phyloP scores from a whole-genome alignment of 2,113 vertebrate species.

The Glaucomys volans region DNA sequence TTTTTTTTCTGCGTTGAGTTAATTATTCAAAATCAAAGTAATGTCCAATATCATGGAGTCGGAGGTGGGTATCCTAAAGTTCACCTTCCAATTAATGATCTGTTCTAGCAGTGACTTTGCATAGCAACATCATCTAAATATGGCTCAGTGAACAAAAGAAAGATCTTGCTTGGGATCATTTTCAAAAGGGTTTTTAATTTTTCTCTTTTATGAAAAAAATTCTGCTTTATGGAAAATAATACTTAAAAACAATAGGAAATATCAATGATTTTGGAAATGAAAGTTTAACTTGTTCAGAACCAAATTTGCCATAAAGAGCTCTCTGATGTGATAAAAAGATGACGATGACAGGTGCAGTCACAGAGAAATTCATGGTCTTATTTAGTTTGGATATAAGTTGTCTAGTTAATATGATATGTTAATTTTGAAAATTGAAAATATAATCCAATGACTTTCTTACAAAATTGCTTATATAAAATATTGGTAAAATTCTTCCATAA shows the following conservation, averaged over 20 bases:
- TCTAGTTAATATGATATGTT: neutral
- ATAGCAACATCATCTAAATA: neutral
- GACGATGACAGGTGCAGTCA: neutral
- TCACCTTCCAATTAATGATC: neutral
- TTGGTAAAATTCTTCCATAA: slow-evolving; percentile 18
- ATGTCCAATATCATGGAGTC: neutral
- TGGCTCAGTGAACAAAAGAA: neutral
- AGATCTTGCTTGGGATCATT: neutral
- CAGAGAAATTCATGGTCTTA: neutral
- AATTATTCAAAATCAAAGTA: slow-evolving; percentile 47
- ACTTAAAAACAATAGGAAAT: slow-evolving; percentile 10
- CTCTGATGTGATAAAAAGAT: neutral
- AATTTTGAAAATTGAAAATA: neutral
- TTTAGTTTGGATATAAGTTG: neutral
- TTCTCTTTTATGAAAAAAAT: neutral
- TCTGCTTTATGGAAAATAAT: neutral
- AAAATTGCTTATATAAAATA: neutral
- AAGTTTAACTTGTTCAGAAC: slow-evolving; percentile 38
- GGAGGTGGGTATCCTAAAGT: neutral
- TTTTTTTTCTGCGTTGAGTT: neutral
- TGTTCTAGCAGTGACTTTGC: neutral
- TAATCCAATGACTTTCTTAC: slow-evolving; percentile 4
- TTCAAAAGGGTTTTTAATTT: neutral
- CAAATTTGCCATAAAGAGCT: slow-evolving; percentile 24
- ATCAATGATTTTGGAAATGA: neutral